Percentiles rank a stretch among this genome's conserved stretches.
Evolutionary conservation across 2,888 invertebrate genomes (phyloP).

Genomic region (Hydrotaea diabolus): DNA sequence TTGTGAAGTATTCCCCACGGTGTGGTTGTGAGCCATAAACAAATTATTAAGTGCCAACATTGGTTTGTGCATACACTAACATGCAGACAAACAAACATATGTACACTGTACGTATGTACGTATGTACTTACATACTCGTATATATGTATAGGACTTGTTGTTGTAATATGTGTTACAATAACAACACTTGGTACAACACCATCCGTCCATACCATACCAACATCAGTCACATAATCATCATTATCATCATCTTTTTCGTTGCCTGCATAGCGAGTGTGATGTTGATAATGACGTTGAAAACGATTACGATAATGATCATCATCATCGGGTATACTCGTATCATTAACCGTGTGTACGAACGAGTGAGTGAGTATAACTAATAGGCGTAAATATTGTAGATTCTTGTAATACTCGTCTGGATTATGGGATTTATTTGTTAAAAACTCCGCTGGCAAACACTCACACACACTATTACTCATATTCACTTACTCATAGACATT

Average conservation of each 20-base stretch:
- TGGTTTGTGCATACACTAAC: conserved; percentile 28
- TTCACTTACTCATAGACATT: neutral
- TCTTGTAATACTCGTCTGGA: conserved; percentile 3
- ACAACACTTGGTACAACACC: conserved; percentile 5
- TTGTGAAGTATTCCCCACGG: conserved; percentile 45
- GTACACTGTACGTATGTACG: too few species aligned
- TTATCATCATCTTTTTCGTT: too few species aligned
- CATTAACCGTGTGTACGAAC: neutral
- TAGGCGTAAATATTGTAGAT: conserved; percentile 62
- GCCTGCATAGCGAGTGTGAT: too few species aligned
- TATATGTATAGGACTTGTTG: neutral
- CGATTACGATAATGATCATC: conserved; percentile 1
- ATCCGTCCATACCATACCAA: neutral
- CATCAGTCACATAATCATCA: neutral
- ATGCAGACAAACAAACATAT: too few species aligned
- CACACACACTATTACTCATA: conserved; percentile 5
- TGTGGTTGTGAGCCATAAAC: conserved; percentile 55
- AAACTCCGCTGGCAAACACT: neutral
- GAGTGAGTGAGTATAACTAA: conserved; percentile 31
- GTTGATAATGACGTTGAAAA: too few species aligned
- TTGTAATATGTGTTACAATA: conserved; percentile 18
- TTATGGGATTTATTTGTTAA: conserved; percentile 14
- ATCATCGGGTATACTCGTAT: neutral
- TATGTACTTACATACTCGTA: too few species aligned
- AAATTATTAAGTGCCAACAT: conserved; percentile 62